These are phyloP conservation scores for silkworm (Bombyx mori) DNA, from an alignment of 1,140 invertebrate species.

Conservation along the genomic window DNA sequence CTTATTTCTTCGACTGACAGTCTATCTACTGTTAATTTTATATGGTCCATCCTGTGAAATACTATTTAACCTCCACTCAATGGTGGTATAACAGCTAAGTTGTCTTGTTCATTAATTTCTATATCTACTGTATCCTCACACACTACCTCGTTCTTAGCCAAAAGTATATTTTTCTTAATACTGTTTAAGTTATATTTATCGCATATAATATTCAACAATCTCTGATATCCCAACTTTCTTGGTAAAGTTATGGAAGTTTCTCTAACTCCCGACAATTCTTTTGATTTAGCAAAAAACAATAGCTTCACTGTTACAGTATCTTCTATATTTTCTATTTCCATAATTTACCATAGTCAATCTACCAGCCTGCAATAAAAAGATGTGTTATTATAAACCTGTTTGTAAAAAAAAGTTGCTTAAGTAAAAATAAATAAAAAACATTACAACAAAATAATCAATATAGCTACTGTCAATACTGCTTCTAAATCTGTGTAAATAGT, in stretches of 20 bases:
- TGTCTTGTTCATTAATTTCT: slow-evolving; percentile 76
- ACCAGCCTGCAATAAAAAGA: no score
- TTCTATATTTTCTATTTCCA: slow-evolving; percentile 55
- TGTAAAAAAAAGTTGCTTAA: no score
- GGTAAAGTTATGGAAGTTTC: slow-evolving; percentile 71
- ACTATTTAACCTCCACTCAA: slow-evolving; percentile 84
- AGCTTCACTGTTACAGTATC: slow-evolving; percentile 74
- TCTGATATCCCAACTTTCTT: slow-evolving; percentile 59
- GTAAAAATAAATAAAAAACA: no score
- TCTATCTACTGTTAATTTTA: slow-evolving; percentile 79
- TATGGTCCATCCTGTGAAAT: slow-evolving; percentile 70
- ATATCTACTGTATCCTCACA: slow-evolving; percentile 72
- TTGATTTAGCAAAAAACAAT: slow-evolving; percentile 90
- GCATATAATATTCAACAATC: slow-evolving; percentile 75
- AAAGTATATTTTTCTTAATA: slow-evolving; percentile 80
- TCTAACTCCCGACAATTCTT: slow-evolving; percentile 79
- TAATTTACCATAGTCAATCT: slow-evolving; percentile 27
- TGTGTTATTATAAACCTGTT: no score
- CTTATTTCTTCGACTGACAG: slow-evolving; percentile 80
- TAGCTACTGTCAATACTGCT: no score
- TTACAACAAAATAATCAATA: no score
- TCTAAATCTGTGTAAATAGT: no score
- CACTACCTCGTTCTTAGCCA: slow-evolving; percentile 88
- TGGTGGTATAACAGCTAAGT: slow-evolving; percentile 89
- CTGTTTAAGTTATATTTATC: slow-evolving; percentile 75